A percentile compares a stretch with the other conserved stretches of the same genome.
phyloP scores from a whole-genome alignment of 2,888 invertebrate genomes.

The Unio delphinus region DNA sequence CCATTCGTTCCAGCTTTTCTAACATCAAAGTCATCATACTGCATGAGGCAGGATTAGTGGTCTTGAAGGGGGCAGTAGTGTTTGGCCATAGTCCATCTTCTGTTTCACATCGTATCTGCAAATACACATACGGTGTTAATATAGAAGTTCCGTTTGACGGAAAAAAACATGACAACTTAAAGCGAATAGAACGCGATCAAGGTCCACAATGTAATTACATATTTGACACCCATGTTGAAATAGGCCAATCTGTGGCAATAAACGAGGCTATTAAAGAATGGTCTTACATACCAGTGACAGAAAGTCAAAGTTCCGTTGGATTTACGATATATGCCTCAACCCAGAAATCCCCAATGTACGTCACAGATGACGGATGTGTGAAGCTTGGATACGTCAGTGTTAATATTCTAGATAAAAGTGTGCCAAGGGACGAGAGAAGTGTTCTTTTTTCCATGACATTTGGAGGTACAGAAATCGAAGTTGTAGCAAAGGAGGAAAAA shows the following conservation, averaged over 20 bases:
- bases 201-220: no score
- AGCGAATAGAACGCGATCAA: no score
- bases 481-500: no score
- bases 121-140: slow-evolving; percentile 15
- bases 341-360: slow-evolving; percentile 9
- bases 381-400: slow-evolving; percentile 15
- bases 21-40: background rate
- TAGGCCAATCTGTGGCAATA: slow-evolving; percentile 7
- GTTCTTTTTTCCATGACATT: no score
- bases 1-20: slow-evolving; percentile 10
- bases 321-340: background rate
- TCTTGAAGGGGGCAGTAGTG: slow-evolving; percentile 22
- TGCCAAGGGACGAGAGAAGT: no score
- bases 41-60: slow-evolving; percentile 15
- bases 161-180: slow-evolving; percentile 13
- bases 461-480: no score
- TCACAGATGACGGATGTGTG: slow-evolving; percentile 16
- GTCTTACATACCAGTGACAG: slow-evolving; percentile 9
- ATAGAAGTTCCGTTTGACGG: background rate
- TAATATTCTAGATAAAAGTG: slow-evolving; percentile 11
- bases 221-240: no score
- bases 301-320: background rate
- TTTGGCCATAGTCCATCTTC: slow-evolving; percentile 19
- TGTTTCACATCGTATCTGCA: slow-evolving; percentile 11
- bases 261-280: slow-evolving; percentile 9